Evolutionary conservation across 2,797 vertebrate genomes (phyloP).

Genomic region (Austrolebias charrua): DNA sequence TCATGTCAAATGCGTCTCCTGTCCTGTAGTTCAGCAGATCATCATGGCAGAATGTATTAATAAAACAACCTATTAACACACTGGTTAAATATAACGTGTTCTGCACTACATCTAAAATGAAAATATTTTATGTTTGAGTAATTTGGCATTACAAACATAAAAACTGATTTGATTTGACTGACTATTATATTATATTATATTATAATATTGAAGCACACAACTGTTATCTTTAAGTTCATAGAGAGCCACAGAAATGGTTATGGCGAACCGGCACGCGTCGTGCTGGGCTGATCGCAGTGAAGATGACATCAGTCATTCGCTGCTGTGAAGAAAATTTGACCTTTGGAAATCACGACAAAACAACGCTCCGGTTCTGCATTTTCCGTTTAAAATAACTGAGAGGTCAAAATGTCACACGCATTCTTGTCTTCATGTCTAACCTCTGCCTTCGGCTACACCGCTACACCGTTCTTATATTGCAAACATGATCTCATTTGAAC

Average conservation of each 20-base stretch:
- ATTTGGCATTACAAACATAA: too few relatives aligned
- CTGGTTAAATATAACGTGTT: too few relatives aligned
- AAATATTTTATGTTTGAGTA: too few relatives aligned
- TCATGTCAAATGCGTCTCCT: slow-evolving; percentile 17
- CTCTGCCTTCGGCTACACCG: slow-evolving; percentile 10
- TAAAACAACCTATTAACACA: too few relatives aligned
- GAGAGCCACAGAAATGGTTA: too few relatives aligned
- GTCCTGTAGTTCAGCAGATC: slow-evolving; percentile 22
- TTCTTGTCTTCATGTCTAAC: slow-evolving; percentile 29
- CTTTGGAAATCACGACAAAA: slow-evolving; percentile 46
- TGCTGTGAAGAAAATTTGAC: slow-evolving; percentile 52
- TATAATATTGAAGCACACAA: too few relatives aligned
- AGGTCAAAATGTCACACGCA: slow-evolving; percentile 46
- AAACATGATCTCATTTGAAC: neutral
- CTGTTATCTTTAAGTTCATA: too few relatives aligned
- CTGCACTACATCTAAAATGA: too few relatives aligned
- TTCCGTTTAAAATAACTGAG: slow-evolving; percentile 26
- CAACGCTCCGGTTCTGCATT: slow-evolving; percentile 40
- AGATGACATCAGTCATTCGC: slow-evolving; percentile 47
- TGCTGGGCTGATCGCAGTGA: slow-evolving; percentile 29
- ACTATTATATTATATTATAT: too few relatives aligned
- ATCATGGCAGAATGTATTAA: too few relatives aligned
- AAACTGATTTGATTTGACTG: too few relatives aligned
- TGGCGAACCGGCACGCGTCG: too few relatives aligned
- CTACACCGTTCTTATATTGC: neutral